Evolutionary conservation across 92 coral and sea anemone species (phyloP), one percentile per base, ranked within the genome.

Genomic region (Pocillopora meandrina): DNA sequence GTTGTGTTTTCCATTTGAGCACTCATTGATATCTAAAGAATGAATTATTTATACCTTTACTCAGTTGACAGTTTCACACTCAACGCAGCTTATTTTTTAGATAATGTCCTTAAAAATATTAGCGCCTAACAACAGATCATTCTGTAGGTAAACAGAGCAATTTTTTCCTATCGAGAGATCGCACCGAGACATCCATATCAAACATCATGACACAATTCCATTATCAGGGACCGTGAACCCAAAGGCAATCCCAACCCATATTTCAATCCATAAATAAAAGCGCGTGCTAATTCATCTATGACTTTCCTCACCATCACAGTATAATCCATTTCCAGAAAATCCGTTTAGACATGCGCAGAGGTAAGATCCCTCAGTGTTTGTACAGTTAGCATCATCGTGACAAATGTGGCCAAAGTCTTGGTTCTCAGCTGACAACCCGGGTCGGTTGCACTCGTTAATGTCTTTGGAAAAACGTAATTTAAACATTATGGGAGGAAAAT

Each of bases 21-120:
- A 91, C 65, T 91, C 94, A 49, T 89, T 86, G 31, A 89, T 70
- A 59, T 91, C 94, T 91, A 71, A 73, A 70, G 17, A 84, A 33
- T 73, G 63, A 62, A 72, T 0, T 47, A 21, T 23, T 56, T 6
- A 1, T 4, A 16, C 19, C 4, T 19, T 18, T 21, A 49, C 17
- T 11, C 31, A 26, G 31, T 26, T 21, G 4, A 42, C 1, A 42
- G 52, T 42, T 7, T 3, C 52, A 7, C 52, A 42, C 52, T 42
- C 52, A 42, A 42, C 52, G 52, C 5, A 42, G 52, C 52, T 42
- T 42, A 42, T 42, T 42, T 42, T 42, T 42, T 3, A 42, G 52
- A 0, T 42, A 7, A 42, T 42, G 52, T 42, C 52, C 52, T 42
- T 42, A 3, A 42, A 42, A 7, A 42, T 3, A 42, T 42, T 42